These are phyloP conservation scores for Macrotis lagotis DNA, from an alignment of 2,113 vertebrate species.

Conservation along the genomic window DNA sequence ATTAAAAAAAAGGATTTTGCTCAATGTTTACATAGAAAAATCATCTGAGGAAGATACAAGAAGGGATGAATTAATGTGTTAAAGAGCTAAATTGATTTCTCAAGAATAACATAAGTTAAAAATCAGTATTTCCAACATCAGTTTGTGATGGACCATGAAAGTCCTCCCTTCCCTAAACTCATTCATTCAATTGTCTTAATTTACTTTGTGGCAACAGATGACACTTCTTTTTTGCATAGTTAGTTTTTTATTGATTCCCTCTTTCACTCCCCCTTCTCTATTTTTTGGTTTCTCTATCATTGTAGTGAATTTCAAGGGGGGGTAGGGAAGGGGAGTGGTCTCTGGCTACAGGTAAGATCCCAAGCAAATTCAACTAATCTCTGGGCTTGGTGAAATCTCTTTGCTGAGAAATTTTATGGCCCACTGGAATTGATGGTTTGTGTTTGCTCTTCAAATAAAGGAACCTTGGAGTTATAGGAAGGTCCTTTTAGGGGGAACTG, in stretches of 20 bases:
- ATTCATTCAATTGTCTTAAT: neutral
- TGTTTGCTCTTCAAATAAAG: conserved; percentile 86
- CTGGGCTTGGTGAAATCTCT: conserved; percentile 78
- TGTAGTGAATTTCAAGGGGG: neutral
- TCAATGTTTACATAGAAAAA: neutral
- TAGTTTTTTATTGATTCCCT: conserved; percentile 31
- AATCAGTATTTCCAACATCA: conserved; percentile 40
- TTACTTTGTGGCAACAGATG: conserved; percentile 37
- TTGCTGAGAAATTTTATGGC: conserved; percentile 81
- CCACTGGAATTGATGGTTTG: conserved; percentile 74
- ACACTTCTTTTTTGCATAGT: conserved; percentile 51
- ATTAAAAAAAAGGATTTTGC: neutral
- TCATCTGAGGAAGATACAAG: neutral
- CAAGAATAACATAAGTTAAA: conserved; percentile 39
- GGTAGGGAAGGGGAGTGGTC: conserved; percentile 49
- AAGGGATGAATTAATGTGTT: neutral
- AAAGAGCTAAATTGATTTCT: neutral
- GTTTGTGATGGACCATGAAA: conserved; percentile 13
- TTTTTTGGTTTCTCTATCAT: neutral
- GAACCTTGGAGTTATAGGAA: conserved; percentile 81
- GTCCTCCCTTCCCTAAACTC: conserved; percentile 12
- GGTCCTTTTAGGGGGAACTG: conserved; percentile 82
- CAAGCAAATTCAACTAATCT: conserved; percentile 74
- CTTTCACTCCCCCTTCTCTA: neutral
- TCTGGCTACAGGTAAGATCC: conserved; percentile 54